These are phyloP conservation scores for Rhynchophorus ferrugineus DNA, from an alignment of 1,140 invertebrate genomes.

Conservation along the genomic window DNA sequence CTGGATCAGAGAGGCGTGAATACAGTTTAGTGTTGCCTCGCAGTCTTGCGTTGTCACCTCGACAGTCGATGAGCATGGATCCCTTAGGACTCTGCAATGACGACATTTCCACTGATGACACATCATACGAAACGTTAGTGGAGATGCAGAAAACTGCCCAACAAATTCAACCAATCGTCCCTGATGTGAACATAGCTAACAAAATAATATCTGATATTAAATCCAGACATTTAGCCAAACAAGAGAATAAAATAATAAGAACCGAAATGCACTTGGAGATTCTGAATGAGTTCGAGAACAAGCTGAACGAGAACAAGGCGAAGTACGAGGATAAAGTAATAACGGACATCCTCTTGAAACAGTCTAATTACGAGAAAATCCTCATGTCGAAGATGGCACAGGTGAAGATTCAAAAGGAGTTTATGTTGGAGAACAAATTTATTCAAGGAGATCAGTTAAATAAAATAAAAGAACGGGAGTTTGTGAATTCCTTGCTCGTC, in stretches of 20 bases:
- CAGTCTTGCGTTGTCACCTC: constrained; percentile 1
- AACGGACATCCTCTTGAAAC: constrained; percentile 47
- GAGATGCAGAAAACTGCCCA: constrained; percentile 16
- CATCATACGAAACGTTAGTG: constrained; percentile 25
- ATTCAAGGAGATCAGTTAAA: constrained; percentile 43
- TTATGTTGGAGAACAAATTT: constrained; percentile 46
- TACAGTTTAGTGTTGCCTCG: not conserved
- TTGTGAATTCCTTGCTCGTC: constrained; percentile 42
- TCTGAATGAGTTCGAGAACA: constrained; percentile 33
- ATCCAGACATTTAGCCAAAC: constrained; percentile 26
- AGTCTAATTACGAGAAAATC: constrained; percentile 56
- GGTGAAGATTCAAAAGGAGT: constrained; percentile 47
- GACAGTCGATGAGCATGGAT: not conserved
- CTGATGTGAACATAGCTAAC: constrained; percentile 21
- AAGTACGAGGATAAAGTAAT: constrained; percentile 42
- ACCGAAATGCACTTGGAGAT: constrained; percentile 35
- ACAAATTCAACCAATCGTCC: constrained; percentile 13
- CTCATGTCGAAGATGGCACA: constrained; percentile 52
- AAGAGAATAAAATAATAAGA: constrained; percentile 26
- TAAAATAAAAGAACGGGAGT: constrained; percentile 43
- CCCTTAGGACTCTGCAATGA: not conserved
- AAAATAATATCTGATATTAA: constrained; percentile 36
- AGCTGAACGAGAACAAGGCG: constrained; percentile 21
- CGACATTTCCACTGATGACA: not conserved
- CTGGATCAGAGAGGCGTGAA: not conserved